Evolutionary conservation across 2,113 vertebrate genomes (phyloP).

Genomic region (Muscicapa adusta): DNA sequence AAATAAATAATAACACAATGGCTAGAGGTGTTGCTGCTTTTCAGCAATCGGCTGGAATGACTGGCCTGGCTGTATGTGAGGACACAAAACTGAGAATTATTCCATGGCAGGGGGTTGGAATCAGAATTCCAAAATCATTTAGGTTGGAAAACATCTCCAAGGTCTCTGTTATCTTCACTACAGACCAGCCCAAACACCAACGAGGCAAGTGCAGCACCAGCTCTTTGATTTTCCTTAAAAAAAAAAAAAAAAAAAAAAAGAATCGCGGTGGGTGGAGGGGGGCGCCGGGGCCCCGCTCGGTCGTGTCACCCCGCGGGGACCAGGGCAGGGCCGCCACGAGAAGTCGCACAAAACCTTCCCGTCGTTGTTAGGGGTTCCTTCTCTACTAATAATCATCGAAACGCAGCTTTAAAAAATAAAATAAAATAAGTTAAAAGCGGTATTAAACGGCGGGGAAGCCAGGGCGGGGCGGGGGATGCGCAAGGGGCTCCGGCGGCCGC

Average conservation of each 20-base stretch:
- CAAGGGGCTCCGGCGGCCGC: too few species aligned
- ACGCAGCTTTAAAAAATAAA: too few species aligned
- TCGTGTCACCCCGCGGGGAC: too few species aligned
- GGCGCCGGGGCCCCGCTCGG: too few species aligned
- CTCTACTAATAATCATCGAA: too few species aligned
- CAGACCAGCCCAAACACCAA: rapidly evolving
- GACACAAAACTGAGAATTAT: not conserved
- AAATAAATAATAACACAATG: not conserved
- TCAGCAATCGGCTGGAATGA: not conserved
- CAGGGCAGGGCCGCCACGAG: too few species aligned
- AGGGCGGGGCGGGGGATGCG: too few species aligned
- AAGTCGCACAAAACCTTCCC: too few species aligned
- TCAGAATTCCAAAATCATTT: not conserved
- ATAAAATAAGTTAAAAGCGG: too few species aligned
- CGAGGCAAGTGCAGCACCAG: rapidly evolving
- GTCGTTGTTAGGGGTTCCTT: too few species aligned
- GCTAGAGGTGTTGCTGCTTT: not conserved
- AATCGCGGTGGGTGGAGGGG: too few species aligned
- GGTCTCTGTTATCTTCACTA: rapidly evolving
- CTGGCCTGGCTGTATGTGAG: not conserved
- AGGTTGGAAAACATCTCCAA: not conserved
- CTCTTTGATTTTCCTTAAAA: not conserved
- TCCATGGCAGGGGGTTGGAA: not conserved
- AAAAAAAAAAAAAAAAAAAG: rapidly evolving
- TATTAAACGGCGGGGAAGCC: too few species aligned